A percentile compares a stretch with the other conserved stretches of the same genome.
phyloP scores from a whole-genome alignment of 2,888 invertebrate genomes.

The Incurvaria masculella region DNA sequence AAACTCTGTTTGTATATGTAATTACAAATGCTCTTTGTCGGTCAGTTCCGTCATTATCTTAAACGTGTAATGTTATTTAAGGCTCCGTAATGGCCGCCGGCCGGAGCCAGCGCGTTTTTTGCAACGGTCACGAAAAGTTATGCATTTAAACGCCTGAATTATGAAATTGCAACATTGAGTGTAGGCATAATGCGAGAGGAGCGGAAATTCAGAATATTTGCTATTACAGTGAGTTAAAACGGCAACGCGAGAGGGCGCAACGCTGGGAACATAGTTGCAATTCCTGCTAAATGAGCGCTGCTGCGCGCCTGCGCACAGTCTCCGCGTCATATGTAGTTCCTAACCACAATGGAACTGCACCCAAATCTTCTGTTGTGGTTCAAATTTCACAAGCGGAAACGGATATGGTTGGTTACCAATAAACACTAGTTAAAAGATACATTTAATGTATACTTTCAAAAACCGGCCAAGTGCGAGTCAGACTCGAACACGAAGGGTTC shows the following conservation, averaged over 20 bases:
- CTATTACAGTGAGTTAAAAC: neutral
- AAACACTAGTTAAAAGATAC: too few species aligned
- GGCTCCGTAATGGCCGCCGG: slow-evolving; percentile 49
- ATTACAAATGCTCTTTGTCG: slow-evolving; percentile 55
- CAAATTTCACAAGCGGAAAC: too few species aligned
- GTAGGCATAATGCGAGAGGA: slow-evolving; percentile 32
- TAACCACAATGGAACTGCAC: too few species aligned
- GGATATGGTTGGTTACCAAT: too few species aligned
- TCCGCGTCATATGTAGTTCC: too few species aligned
- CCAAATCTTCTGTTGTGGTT: too few species aligned
- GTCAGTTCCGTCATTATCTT: slow-evolving; percentile 54
- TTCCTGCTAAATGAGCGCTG: neutral
- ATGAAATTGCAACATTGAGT: slow-evolving; percentile 54
- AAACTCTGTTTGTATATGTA: slow-evolving; percentile 50
- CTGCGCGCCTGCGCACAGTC: neutral
- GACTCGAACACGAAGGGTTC: too few species aligned
- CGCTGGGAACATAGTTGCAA: neutral
- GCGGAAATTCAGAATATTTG: neutral
- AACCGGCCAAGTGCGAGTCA: too few species aligned
- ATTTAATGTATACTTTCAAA: too few species aligned
- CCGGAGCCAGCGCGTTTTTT: slow-evolving; percentile 40
- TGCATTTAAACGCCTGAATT: slow-evolving; percentile 57
- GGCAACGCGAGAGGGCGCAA: neutral
- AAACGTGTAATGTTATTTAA: slow-evolving; percentile 58
- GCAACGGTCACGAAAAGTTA: slow-evolving; percentile 50